Percentiles rank a stretch among this genome's conserved stretches.
Conservation (phyloP, 1,140 invertebrate genomes). For the Subanguina moxae region DNA sequence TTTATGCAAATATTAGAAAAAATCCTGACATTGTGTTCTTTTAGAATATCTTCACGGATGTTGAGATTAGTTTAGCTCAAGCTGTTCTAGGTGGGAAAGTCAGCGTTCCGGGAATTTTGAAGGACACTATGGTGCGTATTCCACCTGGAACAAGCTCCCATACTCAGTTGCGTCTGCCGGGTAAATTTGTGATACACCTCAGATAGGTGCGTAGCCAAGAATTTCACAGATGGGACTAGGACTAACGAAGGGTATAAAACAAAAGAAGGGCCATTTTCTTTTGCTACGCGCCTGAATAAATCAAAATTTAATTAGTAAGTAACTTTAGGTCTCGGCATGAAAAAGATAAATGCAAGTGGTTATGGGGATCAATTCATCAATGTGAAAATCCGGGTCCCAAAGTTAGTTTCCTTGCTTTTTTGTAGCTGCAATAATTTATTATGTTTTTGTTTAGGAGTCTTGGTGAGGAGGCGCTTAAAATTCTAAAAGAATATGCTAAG, state of each 20-base stretch:
- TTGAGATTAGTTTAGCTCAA: constrained; percentile 68
- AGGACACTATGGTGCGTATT: constrained; percentile 72
- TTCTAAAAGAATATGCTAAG: not conserved
- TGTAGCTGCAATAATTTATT: not conserved
- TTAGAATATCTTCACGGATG: constrained; percentile 49
- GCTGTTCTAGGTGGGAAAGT: constrained; percentile 87
- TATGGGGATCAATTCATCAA: constrained; percentile 95
- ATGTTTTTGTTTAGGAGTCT: constrained; percentile 2
- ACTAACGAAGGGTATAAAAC: too few species aligned
- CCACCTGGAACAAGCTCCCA: constrained; percentile 86
- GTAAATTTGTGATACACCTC: constrained; percentile 53
- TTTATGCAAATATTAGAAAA: constrained; percentile 77
- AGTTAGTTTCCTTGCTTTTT: constrained; percentile 53
- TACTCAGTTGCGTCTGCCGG: constrained; percentile 73
- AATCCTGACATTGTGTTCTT: constrained; percentile 34
- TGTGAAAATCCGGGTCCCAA: constrained; percentile 75
- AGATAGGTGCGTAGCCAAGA: too few species aligned
- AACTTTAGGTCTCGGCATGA: constrained; percentile 75
- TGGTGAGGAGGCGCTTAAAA: not conserved
- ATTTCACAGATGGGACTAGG: too few species aligned
- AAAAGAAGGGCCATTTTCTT: too few species aligned
- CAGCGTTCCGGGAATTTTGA: constrained; percentile 85
- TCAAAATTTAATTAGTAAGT: not conserved
- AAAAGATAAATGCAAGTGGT: constrained; percentile 79
- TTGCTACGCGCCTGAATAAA: not conserved